Conservation (phyloP, 2,888 invertebrate genomes). For the Andrena praecox region DNA sequence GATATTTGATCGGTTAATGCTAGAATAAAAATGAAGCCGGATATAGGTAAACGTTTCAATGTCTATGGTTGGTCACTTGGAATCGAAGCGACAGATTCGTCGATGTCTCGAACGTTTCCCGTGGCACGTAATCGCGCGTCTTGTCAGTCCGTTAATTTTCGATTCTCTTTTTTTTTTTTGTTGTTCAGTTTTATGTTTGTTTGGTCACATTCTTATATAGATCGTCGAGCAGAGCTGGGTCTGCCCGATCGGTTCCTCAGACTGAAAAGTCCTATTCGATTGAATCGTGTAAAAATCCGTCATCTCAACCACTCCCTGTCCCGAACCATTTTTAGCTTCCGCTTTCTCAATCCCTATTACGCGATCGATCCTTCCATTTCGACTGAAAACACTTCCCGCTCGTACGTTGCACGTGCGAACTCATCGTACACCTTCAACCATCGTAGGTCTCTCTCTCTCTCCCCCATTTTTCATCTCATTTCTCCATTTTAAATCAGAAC, state of each 20-base stretch:
- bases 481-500: conserved; percentile 28
- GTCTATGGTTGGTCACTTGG: neutral
- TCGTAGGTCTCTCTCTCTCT: conserved; percentile 2
- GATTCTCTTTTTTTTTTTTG: conserved; percentile 25
- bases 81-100: neutral
- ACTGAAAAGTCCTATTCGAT: conserved; percentile 47
- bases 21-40: too few relatives aligned
- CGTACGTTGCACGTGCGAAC: conserved; percentile 49
- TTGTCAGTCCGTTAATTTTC: conserved; percentile 66
- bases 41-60: too few relatives aligned
- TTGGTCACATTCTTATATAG: conserved; percentile 58
- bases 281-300: conserved; percentile 32
- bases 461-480: neutral
- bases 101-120: conserved; percentile 3
- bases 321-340: neutral
- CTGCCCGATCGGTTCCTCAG: conserved; percentile 30
- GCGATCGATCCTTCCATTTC: conserved; percentile 52
- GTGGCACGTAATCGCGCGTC: conserved; percentile 51
- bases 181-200: too few relatives aligned
- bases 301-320: conserved; percentile 27
- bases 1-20: too few relatives aligned
- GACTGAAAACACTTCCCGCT: conserved; percentile 46
- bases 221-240: conserved; percentile 21
- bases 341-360: conserved; percentile 31
- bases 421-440: conserved; percentile 27